These are phyloP conservation scores for Crocuta crocuta DNA, from an alignment of 2,113 vertebrate species.

Conservation along the genomic window DNA sequence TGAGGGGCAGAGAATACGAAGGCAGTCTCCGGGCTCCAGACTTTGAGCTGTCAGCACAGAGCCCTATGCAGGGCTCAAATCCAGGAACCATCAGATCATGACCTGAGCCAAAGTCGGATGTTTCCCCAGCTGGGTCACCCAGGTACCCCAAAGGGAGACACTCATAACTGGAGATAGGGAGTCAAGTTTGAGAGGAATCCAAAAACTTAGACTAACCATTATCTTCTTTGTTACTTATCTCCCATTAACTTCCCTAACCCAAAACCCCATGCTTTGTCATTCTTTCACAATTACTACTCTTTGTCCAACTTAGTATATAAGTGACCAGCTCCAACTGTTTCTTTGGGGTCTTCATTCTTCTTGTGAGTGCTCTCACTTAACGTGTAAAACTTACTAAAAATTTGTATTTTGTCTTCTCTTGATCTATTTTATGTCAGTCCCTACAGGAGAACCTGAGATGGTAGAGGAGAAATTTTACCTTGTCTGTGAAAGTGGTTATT, in stretches of 20 bases:
- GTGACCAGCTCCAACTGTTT: not conserved
- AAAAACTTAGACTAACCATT: not conserved
- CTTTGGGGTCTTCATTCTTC: not conserved
- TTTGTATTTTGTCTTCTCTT: not conserved
- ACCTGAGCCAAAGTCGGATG: too few relatives aligned
- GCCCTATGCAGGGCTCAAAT: too few relatives aligned
- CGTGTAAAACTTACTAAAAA: not conserved
- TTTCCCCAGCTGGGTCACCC: too few relatives aligned
- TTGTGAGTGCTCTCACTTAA: not conserved
- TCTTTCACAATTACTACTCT: not conserved
- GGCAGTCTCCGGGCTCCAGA: too few relatives aligned
- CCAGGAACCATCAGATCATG: too few relatives aligned
- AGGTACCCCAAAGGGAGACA: not conserved
- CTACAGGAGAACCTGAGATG: not conserved
- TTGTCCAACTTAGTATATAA: not conserved
- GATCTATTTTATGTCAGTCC: not conserved
- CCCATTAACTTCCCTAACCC: not conserved
- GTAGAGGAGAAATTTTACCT: not conserved
- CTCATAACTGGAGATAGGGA: not conserved
- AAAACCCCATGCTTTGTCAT: not conserved
- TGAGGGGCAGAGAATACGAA: too few relatives aligned
- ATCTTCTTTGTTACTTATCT: not conserved
- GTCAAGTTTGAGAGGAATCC: not conserved
- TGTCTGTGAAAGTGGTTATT: not conserved
- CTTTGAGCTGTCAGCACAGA: too few relatives aligned